Conservation (phyloP, 2,113 vertebrate species). For the Ciconia boyciana region DNA sequence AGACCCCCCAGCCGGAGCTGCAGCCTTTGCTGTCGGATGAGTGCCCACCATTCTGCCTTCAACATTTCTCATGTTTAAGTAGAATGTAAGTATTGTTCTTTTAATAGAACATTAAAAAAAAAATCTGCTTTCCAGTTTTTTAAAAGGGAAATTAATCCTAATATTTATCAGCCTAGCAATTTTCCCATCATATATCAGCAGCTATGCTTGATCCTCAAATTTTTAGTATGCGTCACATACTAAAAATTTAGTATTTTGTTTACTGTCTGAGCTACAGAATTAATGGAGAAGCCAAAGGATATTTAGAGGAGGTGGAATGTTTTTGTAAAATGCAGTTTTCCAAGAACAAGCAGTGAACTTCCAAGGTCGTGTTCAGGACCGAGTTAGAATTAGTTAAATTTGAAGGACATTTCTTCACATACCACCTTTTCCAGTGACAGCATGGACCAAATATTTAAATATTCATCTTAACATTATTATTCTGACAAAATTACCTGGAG, state of each 20-base stretch:
- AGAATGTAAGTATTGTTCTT: background rate
- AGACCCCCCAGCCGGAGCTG: too few species aligned
- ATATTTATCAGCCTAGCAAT: background rate
- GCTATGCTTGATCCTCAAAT: background rate
- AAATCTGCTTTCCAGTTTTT: background rate
- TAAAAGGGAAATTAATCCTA: background rate
- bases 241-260: background rate
- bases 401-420: background rate
- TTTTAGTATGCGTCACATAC: accelerated
- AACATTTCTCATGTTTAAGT: background rate
- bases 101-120: background rate
- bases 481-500: background rate
- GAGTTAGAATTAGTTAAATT: background rate
- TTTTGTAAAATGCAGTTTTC: background rate
- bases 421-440: background rate
- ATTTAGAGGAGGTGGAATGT: background rate
- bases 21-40: too few species aligned
- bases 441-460: background rate
- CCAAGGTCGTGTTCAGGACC: background rate
- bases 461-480: background rate
- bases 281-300: background rate
- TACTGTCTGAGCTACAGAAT: background rate
- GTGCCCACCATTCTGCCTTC: too few species aligned
- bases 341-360: background rate
- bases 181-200: background rate